These are phyloP conservation scores for Lagenorhynchus albirostris DNA, from an alignment of 2,113 vertebrate species.

Conservation along the genomic window DNA sequence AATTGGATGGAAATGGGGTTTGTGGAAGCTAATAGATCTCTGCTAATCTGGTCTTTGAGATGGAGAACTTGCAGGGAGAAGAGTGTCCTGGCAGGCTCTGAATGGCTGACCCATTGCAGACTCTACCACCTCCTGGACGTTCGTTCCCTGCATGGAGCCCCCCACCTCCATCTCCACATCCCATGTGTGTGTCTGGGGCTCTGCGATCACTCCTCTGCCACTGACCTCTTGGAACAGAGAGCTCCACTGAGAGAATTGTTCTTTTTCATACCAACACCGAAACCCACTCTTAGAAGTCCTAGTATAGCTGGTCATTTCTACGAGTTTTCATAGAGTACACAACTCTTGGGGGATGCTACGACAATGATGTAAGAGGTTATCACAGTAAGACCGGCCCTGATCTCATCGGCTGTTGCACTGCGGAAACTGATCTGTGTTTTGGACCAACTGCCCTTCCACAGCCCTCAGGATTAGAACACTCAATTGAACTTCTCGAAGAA, in stretches of 20 bases:
- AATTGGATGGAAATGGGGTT: too few relatives aligned
- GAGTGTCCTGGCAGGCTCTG: rapidly evolving
- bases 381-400: not conserved
- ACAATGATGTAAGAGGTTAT: rapidly evolving
- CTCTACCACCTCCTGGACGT: rapidly evolving
- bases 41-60: too few relatives aligned
- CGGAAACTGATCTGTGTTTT: rapidly evolving
- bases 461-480: too few relatives aligned
- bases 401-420: rapidly evolving
- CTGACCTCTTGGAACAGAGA: not conserved
- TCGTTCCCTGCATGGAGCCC: rapidly evolving
- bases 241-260: rapidly evolving
- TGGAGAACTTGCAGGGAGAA: not conserved
- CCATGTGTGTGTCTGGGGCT: rapidly evolving
- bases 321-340: rapidly evolving
- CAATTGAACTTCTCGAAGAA: not conserved
- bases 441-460: rapidly evolving
- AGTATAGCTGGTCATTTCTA: not conserved
- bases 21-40: not conserved
- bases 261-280: not conserved
- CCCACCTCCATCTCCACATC: rapidly evolving
- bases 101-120: rapidly evolving
- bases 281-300: not conserved
- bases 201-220: too few relatives aligned
- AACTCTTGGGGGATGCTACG: rapidly evolving